Percentiles rank a stretch among this genome's conserved stretches.
Conservation (phyloP, 2,888 invertebrate genomes). For the Caenorhabditis angaria region DNA sequence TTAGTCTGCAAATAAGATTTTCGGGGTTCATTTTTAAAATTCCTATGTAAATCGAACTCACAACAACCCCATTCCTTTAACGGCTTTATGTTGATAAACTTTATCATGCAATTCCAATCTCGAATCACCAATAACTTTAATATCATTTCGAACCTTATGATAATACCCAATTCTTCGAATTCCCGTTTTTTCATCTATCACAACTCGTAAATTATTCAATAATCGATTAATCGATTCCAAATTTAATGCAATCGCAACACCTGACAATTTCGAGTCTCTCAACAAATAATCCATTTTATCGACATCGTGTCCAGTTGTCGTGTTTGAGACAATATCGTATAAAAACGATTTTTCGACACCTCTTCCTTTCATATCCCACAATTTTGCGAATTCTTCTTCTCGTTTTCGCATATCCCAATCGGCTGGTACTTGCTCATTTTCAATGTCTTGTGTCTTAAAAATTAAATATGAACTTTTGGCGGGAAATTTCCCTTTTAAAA, state of each 20-base stretch:
- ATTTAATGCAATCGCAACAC: conserved; percentile 34
- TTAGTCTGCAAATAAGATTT: conserved; percentile 46
- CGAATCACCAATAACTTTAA: conserved; percentile 46
- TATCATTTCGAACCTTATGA: conserved; percentile 12
- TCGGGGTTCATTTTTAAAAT: background rate
- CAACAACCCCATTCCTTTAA: conserved; percentile 53
- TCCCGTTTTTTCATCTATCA: conserved; percentile 32
- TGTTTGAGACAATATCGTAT: conserved; percentile 75
- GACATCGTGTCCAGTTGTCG: conserved; percentile 55
- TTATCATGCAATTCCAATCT: conserved; percentile 57
- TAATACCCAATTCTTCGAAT: conserved; percentile 31
- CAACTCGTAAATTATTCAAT: conserved; percentile 41
- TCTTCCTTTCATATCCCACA: conserved; percentile 54
- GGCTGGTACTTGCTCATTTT: background rate
- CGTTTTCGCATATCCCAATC: background rate
- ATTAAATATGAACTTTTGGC: background rate
- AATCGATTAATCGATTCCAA: conserved; percentile 24
- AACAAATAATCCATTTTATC: conserved; percentile 78
- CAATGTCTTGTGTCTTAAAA: conserved; percentile 17
- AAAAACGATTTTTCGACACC: conserved; percentile 74
- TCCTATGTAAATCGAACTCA: conserved; percentile 15
- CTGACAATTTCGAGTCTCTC: conserved; percentile 73
- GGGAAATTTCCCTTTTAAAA: background rate
- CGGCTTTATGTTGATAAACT: conserved; percentile 67
- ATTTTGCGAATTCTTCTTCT: conserved; percentile 1